Base-by-base conservation (phyloP, 2,888 invertebrate genomes). In the Sarcophaga subvicina region DNA sequence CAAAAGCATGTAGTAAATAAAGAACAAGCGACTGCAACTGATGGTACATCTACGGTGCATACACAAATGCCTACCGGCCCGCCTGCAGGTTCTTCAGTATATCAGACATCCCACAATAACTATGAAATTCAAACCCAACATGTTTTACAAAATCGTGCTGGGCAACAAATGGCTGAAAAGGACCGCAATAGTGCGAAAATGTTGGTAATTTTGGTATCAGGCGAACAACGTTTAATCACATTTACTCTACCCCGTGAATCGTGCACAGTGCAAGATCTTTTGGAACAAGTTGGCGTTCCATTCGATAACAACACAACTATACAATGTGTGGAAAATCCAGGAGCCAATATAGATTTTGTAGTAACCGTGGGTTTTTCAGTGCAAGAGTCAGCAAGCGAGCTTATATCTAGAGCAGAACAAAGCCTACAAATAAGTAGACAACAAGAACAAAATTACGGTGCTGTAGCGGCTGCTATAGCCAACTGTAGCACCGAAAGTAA, bases 201-300 rank as follows among this genome's bases (percentile, higher is more conserved):
- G 97, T 94, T 97, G 90, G 96, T 97, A 63, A 95, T 97, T 88
- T 94, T 97, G 79, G 95, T 95, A 90, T 96, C 95, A 88, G 97
- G 97, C 17, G 97, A 97, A 93, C 97, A 97, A 92, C 95, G 97
- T 91, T 94, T 97, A 85, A 97, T 97, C 79, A 97, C 97, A 12
- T 97, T 97, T 91, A 97, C 97, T 80, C 94, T 97, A 89, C 97
- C 97, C 10, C 96, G 96, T 90, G 97, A 97, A 92, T 96, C 96
- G 88, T 97, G 97, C 93, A 97, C 97, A 0, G 96, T 97, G 78
- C 96, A 96, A 92, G 97, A 97, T 94, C 95, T 97, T 88, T 93
- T 97, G 84, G 97, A 97, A 92, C 97, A 97, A 95, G 96, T 96
- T 89, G 92, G 91, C 86, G 96, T 97, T 90, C 95, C 95, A 71